phyloP scores from a whole-genome alignment of 1,140 invertebrate genomes.

The Ceratitis capitata region DNA sequence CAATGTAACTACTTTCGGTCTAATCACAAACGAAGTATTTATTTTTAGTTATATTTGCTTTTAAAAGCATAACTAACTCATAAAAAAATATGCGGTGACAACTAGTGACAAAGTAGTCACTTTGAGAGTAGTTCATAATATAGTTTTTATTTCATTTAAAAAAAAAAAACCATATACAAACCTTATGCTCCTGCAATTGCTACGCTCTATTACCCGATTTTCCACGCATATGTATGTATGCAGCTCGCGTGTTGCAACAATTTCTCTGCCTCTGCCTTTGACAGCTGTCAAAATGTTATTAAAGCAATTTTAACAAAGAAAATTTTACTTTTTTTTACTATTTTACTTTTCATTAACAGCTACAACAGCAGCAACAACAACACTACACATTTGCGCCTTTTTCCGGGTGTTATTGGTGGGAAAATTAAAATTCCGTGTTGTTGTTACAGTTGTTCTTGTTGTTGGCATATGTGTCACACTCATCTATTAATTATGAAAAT shows the following conservation, averaged over 20 bases:
- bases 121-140: too few relatives aligned
- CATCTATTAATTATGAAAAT: slow-evolving; percentile 35
- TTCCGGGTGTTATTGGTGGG: neutral
- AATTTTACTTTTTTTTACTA: neutral
- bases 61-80: too few relatives aligned
- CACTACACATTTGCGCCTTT: neutral
- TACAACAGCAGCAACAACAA: too few relatives aligned
- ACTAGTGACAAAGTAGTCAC: too few relatives aligned
- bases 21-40: too few relatives aligned
- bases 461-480: neutral
- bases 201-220: neutral
- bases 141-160: neutral
- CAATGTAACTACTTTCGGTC: neutral
- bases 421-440: neutral
- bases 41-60: too few relatives aligned
- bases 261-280: slow-evolving; percentile 2
- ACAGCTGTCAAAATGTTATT: slow-evolving; percentile 34
- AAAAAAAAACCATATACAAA: neutral
- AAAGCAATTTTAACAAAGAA: neutral
- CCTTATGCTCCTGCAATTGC: neutral
- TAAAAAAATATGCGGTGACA: too few relatives aligned
- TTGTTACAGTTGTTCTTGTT: neutral
- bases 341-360: neutral
- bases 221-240: neutral
- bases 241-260: too few relatives aligned